Evolutionary conservation across 2,888 invertebrate genomes (phyloP).

Genomic region (Rhimphoctona megacephalus): DNA sequence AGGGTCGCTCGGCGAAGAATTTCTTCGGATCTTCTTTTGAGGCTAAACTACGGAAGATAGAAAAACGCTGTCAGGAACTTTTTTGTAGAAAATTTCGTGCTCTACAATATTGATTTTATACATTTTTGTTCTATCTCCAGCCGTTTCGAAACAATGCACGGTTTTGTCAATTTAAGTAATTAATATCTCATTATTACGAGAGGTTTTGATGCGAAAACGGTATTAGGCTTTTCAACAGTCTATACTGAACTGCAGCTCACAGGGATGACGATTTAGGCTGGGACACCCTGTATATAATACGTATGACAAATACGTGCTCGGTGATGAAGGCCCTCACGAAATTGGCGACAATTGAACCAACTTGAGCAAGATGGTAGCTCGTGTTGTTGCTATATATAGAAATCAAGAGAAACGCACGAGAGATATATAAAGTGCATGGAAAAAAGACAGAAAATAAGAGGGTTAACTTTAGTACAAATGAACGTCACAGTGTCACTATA

Average conservation of each 20-base stretch:
- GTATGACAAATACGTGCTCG: conserved; percentile 20
- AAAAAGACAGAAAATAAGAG: conserved; percentile 30
- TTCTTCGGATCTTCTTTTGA: neutral
- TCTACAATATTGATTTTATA: neutral
- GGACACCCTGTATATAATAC: conserved; percentile 1
- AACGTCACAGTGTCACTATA: conserved; percentile 38
- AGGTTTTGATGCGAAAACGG: neutral
- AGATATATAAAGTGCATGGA: conserved; percentile 45
- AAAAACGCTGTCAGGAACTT: neutral
- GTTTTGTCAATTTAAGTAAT: neutral
- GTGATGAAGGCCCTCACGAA: conserved; percentile 40
- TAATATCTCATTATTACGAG: neutral
- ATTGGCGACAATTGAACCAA: conserved; percentile 72
- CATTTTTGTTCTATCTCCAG: neutral
- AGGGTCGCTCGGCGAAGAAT: neutral
- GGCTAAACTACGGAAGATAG: neutral
- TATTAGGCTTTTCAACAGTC: neutral
- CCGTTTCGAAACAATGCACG: neutral
- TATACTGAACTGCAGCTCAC: neutral
- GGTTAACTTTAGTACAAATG: conserved; percentile 15
- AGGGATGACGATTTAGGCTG: neutral
- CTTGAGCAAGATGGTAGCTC: conserved; percentile 64
- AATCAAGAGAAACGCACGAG: conserved; percentile 57
- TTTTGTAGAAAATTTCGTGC: neutral
- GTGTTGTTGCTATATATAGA: conserved; percentile 61